Conservation (phyloP, 2,888 invertebrate genomes). For the Troides aeacus region DNA sequence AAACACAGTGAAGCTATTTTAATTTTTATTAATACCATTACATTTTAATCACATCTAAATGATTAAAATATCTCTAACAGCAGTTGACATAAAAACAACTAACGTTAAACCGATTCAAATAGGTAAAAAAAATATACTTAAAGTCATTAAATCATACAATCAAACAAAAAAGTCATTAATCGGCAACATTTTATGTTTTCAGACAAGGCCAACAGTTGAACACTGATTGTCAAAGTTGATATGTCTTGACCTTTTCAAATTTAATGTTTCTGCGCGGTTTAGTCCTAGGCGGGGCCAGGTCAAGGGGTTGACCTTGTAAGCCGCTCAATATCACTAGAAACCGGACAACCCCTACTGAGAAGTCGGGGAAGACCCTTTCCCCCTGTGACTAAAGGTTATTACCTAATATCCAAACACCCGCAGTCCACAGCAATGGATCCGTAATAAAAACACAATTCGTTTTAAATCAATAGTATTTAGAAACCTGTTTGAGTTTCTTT, state of each 20-base stretch:
- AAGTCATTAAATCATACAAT: no score
- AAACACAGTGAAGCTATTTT: not conserved
- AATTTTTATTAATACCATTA: not conserved
- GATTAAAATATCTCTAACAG: no score
- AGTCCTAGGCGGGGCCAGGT: conserved; percentile 74
- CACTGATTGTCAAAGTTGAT: conserved; percentile 43
- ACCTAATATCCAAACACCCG: conserved; percentile 1
- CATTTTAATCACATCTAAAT: not conserved
- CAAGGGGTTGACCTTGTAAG: conserved; percentile 94
- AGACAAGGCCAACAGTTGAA: conserved; percentile 11
- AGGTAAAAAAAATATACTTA: no score
- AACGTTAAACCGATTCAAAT: no score
- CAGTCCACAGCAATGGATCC: conserved; percentile 8
- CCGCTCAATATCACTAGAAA: conserved; percentile 88
- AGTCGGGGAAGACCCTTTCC: conserved; percentile 7
- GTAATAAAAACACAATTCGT: conserved; percentile 22
- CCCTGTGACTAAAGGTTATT: conserved; percentile 10
- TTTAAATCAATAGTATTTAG: conserved; percentile 12
- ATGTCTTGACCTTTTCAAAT: conserved; percentile 50
- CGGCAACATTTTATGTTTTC: not conserved
- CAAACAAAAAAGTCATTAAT: not conserved
- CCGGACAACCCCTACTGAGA: conserved; percentile 40
- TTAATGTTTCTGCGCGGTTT: conserved; percentile 40
- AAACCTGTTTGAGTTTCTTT: not conserved
- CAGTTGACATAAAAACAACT: no score